Base-by-base conservation (phyloP, 2,888 invertebrate species). In the Meteorus cinctellus region DNA sequence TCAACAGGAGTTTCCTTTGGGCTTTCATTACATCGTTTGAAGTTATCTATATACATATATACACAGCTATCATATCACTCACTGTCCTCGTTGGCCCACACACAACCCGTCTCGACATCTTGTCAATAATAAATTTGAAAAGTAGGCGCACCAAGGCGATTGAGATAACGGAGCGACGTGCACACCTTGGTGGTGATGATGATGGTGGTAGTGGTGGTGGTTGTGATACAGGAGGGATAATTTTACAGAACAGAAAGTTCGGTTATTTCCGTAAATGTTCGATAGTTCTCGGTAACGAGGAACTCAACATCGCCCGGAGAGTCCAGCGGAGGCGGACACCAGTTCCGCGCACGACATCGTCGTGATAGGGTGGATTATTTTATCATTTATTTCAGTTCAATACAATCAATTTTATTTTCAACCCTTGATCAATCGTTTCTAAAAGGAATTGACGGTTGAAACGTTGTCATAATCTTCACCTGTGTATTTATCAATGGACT, bases 281-380 rank as follows among this genome's bases (percentile, higher is more conserved):
- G 79, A 41, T 6, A 5, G 14, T n/a, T 41, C 31, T 45, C 69
- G 72, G 74, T 75, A 34, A 82, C 19, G 59, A 67, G 55, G 29
- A 60, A 55, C 45, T 81, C 82, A 83, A 81, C 81, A 81, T 82
- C 84, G 86, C 78, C 79, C 74, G 80, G 70, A 76, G 65, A 77
- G 63, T 72, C 66, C 62, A 73, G 72, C 34, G 27, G 41, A 36
- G 31, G 72, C 45, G 55, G 45, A 45, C 78, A 81, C 81, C 85
- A 86, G 86, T 86, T 82, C 83, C 80, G 85, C 86, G 86, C 84
- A 83, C 79, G 81, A 80, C 80, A 79, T 82, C 80, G 71, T 66
- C 10, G 78, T 29, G 80, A 41, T 71, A 78, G 80, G 79, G 71
- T 72, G 24, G 74, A 31, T 10, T 27, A 31, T 73, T 66, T 73